These are phyloP conservation scores for Microctenopoma stevenorrisi DNA, from an alignment of 2,797 vertebrate genomes.

Conservation along the genomic window DNA sequence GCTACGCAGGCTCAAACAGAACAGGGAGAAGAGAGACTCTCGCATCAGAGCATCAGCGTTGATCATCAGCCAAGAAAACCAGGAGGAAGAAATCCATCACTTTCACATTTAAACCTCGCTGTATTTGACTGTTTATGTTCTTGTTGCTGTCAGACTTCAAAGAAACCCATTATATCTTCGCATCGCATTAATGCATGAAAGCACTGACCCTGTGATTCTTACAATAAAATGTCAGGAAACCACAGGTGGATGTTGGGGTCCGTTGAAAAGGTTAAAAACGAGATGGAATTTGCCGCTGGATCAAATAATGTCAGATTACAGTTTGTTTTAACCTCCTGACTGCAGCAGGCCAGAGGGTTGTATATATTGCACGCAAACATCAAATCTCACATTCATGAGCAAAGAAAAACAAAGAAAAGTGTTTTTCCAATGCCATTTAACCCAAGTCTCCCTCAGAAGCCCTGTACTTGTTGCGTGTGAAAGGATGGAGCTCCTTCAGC, in stretches of 20 bases:
- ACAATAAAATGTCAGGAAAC: constrained; percentile 12
- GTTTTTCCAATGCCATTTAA: constrained; percentile 34
- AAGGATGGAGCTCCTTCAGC: constrained; percentile 44
- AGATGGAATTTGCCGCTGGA: not conserved
- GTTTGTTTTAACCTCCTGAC: constrained; percentile 12
- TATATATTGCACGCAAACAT: not conserved
- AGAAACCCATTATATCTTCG: not conserved
- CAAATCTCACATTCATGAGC: constrained; percentile 13
- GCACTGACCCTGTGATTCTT: not conserved
- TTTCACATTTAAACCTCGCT: not conserved
- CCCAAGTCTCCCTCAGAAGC: constrained; percentile 23
- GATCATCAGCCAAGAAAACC: constrained; percentile 55
- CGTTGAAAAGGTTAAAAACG: constrained; percentile 8
- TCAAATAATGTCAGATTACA: not conserved
- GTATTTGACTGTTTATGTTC: not conserved
- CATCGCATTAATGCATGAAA: constrained; percentile 1
- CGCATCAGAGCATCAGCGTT: constrained; percentile 75
- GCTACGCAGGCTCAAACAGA: constrained; percentile 80
- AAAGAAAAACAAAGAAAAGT: constrained; percentile 23
- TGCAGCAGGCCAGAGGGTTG: not conserved
- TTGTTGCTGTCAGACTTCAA: not conserved
- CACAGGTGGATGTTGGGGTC: not conserved
- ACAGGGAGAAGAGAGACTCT: constrained; percentile 82
- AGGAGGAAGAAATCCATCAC: constrained; percentile 5
- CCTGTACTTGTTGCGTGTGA: constrained; percentile 47